Percentiles rank a stretch among this genome's conserved stretches.
Evolutionary conservation across 2,888 invertebrate genomes (phyloP).

Genomic region (Amaurobius ferox): DNA sequence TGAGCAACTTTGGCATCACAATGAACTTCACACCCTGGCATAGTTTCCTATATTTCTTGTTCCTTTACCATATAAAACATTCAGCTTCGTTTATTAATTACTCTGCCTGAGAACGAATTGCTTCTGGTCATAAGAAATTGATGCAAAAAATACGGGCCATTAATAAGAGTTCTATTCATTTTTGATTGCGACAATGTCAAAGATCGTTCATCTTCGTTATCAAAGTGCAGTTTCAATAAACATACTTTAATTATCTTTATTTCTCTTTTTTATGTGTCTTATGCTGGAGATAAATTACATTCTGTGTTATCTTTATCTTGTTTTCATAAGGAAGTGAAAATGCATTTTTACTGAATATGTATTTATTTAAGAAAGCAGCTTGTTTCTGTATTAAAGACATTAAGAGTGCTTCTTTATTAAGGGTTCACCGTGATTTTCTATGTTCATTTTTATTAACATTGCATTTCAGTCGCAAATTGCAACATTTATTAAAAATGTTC

Average conservation of each 20-base stretch:
- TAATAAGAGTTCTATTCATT: neutral
- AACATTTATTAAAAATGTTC: too few species aligned
- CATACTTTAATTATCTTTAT: neutral
- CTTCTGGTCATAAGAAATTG: neutral
- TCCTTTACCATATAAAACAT: too few species aligned
- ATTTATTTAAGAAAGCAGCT: too few species aligned
- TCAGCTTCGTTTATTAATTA: neutral
- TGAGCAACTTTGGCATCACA: too few species aligned
- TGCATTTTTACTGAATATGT: too few species aligned
- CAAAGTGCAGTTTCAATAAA: neutral
- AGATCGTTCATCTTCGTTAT: neutral
- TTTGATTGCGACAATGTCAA: neutral
- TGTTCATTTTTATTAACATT: too few species aligned
- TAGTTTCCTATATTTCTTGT: too few species aligned
- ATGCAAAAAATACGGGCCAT: neutral
- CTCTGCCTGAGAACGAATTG: neutral
- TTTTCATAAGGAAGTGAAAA: neutral
- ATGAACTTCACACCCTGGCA: too few species aligned
- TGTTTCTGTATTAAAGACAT: too few species aligned
- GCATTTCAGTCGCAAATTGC: too few species aligned
- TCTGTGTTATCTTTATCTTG: neutral
- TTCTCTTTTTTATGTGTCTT: neutral
- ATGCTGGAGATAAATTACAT: neutral
- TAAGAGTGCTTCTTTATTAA: too few species aligned
- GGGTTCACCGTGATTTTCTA: too few species aligned